Conservation (phyloP, 1,140 invertebrate genomes). For the Gryon sp. region DNA sequence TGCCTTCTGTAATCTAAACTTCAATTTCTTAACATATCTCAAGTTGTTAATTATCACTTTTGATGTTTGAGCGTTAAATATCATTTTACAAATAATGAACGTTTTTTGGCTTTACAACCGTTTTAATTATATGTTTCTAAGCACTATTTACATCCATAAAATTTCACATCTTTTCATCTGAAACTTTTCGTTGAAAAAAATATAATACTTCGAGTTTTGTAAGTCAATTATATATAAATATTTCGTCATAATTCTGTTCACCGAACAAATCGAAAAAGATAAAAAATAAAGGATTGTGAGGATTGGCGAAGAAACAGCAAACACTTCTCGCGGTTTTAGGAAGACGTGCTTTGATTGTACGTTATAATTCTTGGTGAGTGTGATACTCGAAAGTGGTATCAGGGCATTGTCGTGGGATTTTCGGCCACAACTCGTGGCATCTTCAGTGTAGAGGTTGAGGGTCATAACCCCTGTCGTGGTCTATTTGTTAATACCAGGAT, state of each 20-base stretch:
- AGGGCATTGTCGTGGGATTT: conserved; percentile 55
- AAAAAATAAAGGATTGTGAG: no score
- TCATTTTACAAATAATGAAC: no score
- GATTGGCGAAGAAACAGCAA: not conserved
- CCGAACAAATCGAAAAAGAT: no score
- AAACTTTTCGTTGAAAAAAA: no score
- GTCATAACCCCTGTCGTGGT: conserved; percentile 65
- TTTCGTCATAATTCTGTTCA: no score
- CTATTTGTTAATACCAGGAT: conserved; percentile 65
- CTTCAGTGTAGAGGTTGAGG: conserved; percentile 47
- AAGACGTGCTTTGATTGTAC: conserved; percentile 45
- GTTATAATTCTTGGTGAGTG: conserved; percentile 45
- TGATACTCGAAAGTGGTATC: conserved; percentile 56
- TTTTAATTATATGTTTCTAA: no score
- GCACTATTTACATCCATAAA: no score
- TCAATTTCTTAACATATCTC: not conserved
- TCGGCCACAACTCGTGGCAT: conserved; percentile 50
- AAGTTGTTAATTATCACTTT: no score
- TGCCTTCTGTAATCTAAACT: not conserved
- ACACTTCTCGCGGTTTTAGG: not conserved
- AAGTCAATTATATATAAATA: no score
- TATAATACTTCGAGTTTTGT: no score
- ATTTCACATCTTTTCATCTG: no score
- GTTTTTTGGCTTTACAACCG: no score
- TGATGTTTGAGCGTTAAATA: not conserved